Conservation (phyloP, 2,888 invertebrate genomes). For the Ischnura elegans region DNA sequence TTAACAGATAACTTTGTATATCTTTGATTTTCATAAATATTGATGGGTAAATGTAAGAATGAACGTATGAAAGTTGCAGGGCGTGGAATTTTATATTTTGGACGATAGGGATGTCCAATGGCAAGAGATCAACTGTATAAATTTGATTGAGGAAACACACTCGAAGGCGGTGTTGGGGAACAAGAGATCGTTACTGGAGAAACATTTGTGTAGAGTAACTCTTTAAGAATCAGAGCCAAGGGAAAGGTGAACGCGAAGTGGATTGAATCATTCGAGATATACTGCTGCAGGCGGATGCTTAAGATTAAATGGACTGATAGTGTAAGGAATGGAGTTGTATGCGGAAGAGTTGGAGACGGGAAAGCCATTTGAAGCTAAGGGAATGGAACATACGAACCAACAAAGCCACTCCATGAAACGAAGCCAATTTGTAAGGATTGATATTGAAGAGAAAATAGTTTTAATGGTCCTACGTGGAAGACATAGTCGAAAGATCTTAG, state of each 20-base stretch:
- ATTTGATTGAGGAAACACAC: too few relatives aligned
- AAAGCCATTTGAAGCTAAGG: background rate
- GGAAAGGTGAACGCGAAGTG: background rate
- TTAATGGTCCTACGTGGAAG: background rate
- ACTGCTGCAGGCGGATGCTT: background rate
- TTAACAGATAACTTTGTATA: too few relatives aligned
- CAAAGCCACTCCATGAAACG: background rate
- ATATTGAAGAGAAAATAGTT: background rate
- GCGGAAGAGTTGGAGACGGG: background rate
- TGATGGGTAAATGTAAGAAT: too few relatives aligned
- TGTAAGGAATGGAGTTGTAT: background rate
- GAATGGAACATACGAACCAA: background rate
- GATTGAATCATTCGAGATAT: background rate
- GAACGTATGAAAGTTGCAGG: too few relatives aligned
- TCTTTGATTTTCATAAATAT: too few relatives aligned
- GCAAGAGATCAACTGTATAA: too few relatives aligned
- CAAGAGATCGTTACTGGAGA: background rate
- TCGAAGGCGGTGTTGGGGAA: background rate
- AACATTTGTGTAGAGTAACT: background rate
- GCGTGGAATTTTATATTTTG: too few relatives aligned
- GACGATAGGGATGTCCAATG: too few relatives aligned
- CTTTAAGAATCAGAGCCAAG: background rate
- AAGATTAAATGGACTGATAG: conserved; percentile 6
- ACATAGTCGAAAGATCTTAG: too few relatives aligned
- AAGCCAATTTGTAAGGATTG: background rate